Conservation (phyloP, 2,113 vertebrate genomes). For the Ictidomys tridecemlineatus region DNA sequence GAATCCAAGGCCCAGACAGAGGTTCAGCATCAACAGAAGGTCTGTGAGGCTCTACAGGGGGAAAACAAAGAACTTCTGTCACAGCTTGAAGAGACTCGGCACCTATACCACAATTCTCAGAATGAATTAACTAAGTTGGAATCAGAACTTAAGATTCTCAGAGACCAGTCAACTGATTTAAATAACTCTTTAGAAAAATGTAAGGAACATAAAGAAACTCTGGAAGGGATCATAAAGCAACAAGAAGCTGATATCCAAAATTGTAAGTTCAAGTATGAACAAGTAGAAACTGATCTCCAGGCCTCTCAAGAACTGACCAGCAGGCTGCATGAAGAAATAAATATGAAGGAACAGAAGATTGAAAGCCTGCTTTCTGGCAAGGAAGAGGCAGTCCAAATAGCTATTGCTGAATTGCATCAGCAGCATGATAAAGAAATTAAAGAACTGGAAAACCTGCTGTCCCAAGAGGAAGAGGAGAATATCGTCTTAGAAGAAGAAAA, state of each 20-base stretch:
- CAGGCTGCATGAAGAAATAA: conserved; percentile 90
- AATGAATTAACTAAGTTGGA: conserved; percentile 86
- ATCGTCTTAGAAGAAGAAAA: conserved; percentile 90
- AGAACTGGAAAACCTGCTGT: conserved; percentile 89
- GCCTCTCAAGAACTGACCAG: conserved; percentile 91
- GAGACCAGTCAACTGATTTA: conserved; percentile 87
- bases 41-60: conserved; percentile 86
- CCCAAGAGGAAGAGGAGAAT: conserved; percentile 82
- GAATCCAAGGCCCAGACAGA: conserved; percentile 87
- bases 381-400: conserved; percentile 93
- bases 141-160: conserved; percentile 88
- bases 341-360: conserved; percentile 93
- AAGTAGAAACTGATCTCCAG: conserved; percentile 93
- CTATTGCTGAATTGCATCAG: conserved; percentile 85
- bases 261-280: conserved; percentile 91
- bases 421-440: conserved; percentile 92
- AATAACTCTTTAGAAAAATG: conserved; percentile 89
- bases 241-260: conserved; percentile 91
- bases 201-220: conserved; percentile 86
- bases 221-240: conserved; percentile 86
- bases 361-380: conserved; percentile 92
- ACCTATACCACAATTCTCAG: conserved; percentile 83
- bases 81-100: conserved; percentile 84
- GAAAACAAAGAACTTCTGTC: conserved; percentile 87
- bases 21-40: conserved; percentile 85